Evolutionary conservation across 2,797 vertebrate species (phyloP).

Genomic region (Luscinia luscinia): DNA sequence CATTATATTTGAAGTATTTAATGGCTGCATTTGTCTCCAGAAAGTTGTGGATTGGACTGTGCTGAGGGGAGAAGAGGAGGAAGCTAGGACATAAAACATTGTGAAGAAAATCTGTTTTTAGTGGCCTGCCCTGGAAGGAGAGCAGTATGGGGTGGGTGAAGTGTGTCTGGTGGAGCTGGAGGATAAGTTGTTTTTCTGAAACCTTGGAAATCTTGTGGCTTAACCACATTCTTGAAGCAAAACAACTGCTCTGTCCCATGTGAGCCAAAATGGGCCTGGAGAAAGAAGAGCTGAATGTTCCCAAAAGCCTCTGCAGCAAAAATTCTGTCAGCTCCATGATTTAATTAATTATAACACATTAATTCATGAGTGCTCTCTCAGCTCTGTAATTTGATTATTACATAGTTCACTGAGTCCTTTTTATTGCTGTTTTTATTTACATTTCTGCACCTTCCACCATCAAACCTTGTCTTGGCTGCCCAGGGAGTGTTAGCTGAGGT

Average conservation of each 20-base stretch:
- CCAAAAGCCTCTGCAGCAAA: not conserved
- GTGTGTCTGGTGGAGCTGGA: not conserved
- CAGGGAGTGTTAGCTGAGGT: rapidly evolving
- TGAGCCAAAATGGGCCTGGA: not conserved
- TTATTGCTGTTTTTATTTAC: not conserved
- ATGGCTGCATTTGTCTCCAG: not conserved
- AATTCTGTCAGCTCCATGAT: not conserved
- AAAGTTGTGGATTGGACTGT: not conserved
- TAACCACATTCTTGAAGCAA: slow-evolving; percentile 13
- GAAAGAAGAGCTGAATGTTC: not conserved
- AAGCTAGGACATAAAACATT: not conserved
- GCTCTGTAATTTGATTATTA: not conserved
- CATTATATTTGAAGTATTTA: not conserved
- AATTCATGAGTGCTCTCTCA: not conserved
- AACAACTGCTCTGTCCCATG: not conserved
- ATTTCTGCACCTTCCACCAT: rapidly evolving
- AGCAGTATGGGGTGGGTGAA: not conserved
- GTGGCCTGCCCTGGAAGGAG: not conserved
- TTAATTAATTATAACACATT: not conserved
- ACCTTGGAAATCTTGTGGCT: slow-evolving; percentile 16
- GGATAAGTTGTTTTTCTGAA: slow-evolving; percentile 17
- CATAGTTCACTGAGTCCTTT: not conserved
- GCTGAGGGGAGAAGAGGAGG: not conserved
- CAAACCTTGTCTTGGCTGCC: not conserved
- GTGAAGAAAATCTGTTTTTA: not conserved